These are phyloP conservation scores for Sapayoa aenigma DNA, from an alignment of 2,113 vertebrate genomes.

Conservation along the genomic window DNA sequence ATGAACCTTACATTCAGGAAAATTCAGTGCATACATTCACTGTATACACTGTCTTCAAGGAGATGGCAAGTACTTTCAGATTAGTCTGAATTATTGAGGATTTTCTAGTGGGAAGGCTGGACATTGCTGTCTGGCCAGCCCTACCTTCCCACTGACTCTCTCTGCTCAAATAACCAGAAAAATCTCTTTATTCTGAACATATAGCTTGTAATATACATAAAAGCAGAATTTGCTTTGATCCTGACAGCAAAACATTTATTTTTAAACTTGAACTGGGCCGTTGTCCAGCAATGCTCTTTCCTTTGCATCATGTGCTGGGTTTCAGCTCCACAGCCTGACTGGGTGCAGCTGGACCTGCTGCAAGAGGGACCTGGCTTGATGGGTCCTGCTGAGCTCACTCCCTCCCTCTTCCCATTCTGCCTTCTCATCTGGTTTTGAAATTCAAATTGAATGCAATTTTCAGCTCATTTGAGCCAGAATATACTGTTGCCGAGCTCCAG, in stretches of 20 bases:
- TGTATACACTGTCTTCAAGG: background rate
- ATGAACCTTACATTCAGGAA: background rate
- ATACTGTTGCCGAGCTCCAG: slow-evolving; percentile 84
- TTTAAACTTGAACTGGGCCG: slow-evolving; percentile 77
- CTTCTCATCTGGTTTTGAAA: slow-evolving; percentile 78
- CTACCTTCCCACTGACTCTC: background rate
- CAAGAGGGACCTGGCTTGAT: slow-evolving; percentile 54
- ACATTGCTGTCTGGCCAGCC: background rate
- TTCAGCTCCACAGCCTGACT: slow-evolving; percentile 51
- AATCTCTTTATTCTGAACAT: slow-evolving; percentile 57
- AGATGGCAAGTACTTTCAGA: background rate
- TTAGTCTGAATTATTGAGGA: slow-evolving; percentile 7
- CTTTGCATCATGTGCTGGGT: slow-evolving; percentile 52
- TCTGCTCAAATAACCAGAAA: slow-evolving; percentile 56
- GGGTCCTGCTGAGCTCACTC: slow-evolving; percentile 34
- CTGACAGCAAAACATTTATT: slow-evolving; percentile 78
- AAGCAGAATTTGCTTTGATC: slow-evolving; percentile 79
- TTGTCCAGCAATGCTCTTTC: slow-evolving; percentile 74
- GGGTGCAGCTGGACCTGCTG: slow-evolving; percentile 64
- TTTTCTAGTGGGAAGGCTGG: slow-evolving; percentile 18
- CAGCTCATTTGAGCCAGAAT: slow-evolving; percentile 88
- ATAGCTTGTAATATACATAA: slow-evolving; percentile 71
- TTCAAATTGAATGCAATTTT: slow-evolving; percentile 88
- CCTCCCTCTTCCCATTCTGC: background rate
- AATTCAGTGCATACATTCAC: background rate